Percentiles rank a stretch among this genome's conserved stretches.
These are phyloP conservation scores for Hydrotaea diabolus DNA, from an alignment of 2,888 invertebrate genomes.

Conservation along the genomic window DNA sequence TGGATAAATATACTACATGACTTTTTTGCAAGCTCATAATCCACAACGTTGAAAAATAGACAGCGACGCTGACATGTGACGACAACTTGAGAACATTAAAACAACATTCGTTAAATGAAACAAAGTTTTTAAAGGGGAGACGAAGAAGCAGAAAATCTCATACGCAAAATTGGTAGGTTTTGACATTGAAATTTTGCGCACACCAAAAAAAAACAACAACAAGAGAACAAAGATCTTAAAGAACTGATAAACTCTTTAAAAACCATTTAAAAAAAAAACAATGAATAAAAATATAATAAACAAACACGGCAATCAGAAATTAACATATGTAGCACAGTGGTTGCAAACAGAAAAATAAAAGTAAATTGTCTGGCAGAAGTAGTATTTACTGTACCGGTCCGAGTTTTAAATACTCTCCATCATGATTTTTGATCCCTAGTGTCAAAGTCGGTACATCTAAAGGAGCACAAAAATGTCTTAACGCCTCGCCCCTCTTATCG, in stretches of 20 bases:
- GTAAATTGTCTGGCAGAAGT: background rate
- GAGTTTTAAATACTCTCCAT: no score
- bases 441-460: no score
- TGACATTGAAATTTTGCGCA: conserved; percentile 52
- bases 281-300: background rate
- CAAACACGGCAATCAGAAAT: background rate
- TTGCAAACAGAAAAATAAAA: background rate
- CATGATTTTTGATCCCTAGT: no score
- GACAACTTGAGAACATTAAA: background rate
- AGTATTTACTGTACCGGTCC: no score
- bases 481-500: no score
- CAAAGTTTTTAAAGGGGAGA: background rate
- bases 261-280: background rate
- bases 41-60: no score
- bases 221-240: conserved; percentile 41
- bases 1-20: no score
- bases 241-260: conserved; percentile 46
- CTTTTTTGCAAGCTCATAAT: no score
- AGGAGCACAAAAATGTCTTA: no score
- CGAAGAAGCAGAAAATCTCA: background rate
- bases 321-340: background rate
- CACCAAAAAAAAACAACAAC: no score
- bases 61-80: background rate
- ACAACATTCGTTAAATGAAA: conserved; percentile 19
- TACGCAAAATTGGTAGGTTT: conserved; percentile 12